Evolutionary conservation across 92 coral and sea anemone genomes (phyloP), one percentile per base, ranked within the genome.

Genomic region (Palythoa caribaeorum): DNA sequence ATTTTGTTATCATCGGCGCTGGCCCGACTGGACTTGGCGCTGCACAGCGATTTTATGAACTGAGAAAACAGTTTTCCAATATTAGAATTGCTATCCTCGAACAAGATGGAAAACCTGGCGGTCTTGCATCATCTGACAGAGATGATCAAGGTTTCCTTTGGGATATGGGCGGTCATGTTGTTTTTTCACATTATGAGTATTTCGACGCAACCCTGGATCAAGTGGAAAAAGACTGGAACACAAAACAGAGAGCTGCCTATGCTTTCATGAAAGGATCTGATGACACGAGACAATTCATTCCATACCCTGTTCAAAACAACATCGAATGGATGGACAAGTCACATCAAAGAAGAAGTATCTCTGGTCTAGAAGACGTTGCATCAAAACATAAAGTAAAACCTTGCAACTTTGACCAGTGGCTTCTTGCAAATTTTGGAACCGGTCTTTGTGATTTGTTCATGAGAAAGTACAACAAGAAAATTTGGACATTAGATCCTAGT

Each of bases 111-210:
- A 93, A 79, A 37, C 87, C 95, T 0, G 95, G 95, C 0, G 95
- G 95, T 2, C 88, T 93, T 19, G 92, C 95, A 12, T 54, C 85
- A 14, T 93, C 95, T 51, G 85, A 91, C 38, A 73, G 95, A 85
- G 95, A 93, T 75, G 71, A 92, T 5, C 68, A 78, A 50, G 95
- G 92, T 13, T 93, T 88, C 74, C 88, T 93, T 55, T 93, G 94
- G 95, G 94, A 93, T 71, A 91, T 91, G 94, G 95, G 92, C 0
- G 95, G 95, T 1, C 95, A 93, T 55, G 95, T 91, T 44, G 90
- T 91, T 2, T 91, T 83, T 40, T 93, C 95, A 1, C 95, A 93
- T 80, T 93, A 88, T 35, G 80, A 79, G 12, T 93, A 93, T 44
- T 93, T 93, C 62, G 93, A 91, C 55, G 77, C 50, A 5, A 51